Percentiles rank a stretch among this genome's conserved stretches.
Evolutionary conservation across 2,113 vertebrate genomes (phyloP).

Genomic region (Mesocricetus auratus): DNA sequence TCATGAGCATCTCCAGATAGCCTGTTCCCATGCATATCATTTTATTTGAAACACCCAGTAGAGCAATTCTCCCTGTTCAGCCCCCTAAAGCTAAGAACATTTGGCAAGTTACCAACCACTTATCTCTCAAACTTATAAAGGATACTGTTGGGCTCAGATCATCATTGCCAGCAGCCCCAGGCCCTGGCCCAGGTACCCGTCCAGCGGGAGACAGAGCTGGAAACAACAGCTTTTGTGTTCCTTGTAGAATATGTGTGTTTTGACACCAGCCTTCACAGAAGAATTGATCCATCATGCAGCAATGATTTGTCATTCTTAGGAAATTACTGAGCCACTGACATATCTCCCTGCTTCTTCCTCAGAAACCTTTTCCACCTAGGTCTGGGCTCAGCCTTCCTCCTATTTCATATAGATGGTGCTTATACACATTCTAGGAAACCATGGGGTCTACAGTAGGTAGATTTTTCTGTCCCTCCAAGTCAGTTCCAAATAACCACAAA

Average conservation of each 20-base stretch:
- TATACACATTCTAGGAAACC: not conserved
- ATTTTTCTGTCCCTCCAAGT: not conserved
- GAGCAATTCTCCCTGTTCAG: not conserved
- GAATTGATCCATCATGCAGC: not conserved
- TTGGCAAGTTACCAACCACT: slow-evolving; percentile 58
- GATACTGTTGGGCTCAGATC: not conserved
- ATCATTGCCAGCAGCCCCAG: not conserved
- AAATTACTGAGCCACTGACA: not conserved
- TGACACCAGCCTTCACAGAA: not conserved
- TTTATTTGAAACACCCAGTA: slow-evolving; percentile 35
- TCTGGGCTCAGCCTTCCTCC: not conserved
- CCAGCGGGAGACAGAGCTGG: not conserved
- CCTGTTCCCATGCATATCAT: not conserved
- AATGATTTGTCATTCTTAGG: not conserved
- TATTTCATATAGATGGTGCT: not conserved
- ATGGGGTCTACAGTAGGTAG: not conserved
- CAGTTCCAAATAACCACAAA: not conserved
- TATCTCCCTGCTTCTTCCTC: not conserved
- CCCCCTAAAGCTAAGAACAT: slow-evolving; percentile 50
- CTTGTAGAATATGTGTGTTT: not conserved
- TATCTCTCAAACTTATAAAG: not conserved
- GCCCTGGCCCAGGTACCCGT: not conserved
- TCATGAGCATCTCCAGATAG: not conserved
- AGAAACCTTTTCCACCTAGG: not conserved
- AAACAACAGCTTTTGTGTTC: not conserved